Conservation (phyloP, 2,113 vertebrate species). For the Toxotes jaculatrix region DNA sequence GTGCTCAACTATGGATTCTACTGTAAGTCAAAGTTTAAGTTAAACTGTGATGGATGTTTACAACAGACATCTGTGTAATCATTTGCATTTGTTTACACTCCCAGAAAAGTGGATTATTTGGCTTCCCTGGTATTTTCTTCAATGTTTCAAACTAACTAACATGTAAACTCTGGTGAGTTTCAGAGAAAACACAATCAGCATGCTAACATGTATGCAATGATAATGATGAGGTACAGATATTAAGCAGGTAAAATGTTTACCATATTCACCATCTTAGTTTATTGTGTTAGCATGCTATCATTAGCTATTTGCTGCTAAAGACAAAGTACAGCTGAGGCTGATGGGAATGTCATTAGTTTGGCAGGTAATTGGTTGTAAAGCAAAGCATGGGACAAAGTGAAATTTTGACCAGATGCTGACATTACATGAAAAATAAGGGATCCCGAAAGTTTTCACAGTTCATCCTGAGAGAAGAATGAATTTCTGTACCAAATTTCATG, state of each 20-base stretch:
- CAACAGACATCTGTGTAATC: background rate
- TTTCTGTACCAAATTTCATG: background rate
- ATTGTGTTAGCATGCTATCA: background rate
- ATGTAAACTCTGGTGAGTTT: background rate
- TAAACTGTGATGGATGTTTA: background rate
- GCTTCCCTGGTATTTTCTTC: background rate
- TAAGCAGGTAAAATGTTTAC: background rate
- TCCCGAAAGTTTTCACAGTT: background rate
- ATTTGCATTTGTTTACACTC: background rate
- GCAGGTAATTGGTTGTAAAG: background rate
- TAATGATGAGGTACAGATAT: background rate
- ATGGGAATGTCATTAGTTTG: background rate
- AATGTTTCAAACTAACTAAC: background rate
- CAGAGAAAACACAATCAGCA: background rate
- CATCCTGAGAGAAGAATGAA: background rate
- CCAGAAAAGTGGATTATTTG: background rate
- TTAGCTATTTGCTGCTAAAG: background rate
- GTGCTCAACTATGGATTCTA: background rate
- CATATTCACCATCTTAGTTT: too few relatives aligned
- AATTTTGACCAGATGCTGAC: background rate
- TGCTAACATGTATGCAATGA: too few relatives aligned
- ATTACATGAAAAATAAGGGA: background rate
- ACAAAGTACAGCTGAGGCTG: background rate
- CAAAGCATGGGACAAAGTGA: background rate
- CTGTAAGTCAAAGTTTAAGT: background rate